Evolutionary conservation across 2,113 vertebrate genomes (phyloP), one percentile per base, ranked within the genome.

Genomic region (Mesitornis unicolor): DNA sequence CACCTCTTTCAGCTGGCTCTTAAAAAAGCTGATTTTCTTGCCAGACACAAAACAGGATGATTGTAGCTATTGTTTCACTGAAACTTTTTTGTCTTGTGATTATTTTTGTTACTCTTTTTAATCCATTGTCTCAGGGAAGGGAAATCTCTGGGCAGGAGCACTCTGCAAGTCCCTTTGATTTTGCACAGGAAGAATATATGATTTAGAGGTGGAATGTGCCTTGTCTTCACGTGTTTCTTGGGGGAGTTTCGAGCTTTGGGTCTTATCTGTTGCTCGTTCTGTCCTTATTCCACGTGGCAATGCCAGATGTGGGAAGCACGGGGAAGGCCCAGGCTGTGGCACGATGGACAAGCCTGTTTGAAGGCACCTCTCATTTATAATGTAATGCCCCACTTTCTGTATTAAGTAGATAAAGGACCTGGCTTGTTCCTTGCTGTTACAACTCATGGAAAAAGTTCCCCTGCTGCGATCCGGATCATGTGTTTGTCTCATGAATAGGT

Each of bases 391-490:
- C 18, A 9, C 73, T 88, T 96, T 93, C 85, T 87, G 40, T 61
- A 36, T 16, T 7, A 51, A 87, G 85, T 0, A 74, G 90, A 70
- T 93, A 86, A 95, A 92, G 85, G 35, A 90, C 50, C 90, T 56
- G 73, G 51, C 85, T 89, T 71, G 36, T 22, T 94, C 79, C 88
- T 90, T 77, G 38, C 82, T 81, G 35, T 88, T 88, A 54, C 79
- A 47, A 84, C 79, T 71, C 71, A 43, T 94, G 96, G 96, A 96
- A 97, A 89, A 97, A 95, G 59, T 86, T 94, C 53, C 77, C 70
- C 61, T 31, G 81, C 91, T 89, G 74, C 0, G 24, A 45, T 60
- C 35, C 28, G 43, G 80, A 94, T 95, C 91, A 7, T 89, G 75
- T 95, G 90, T 93, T 95, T 68, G 67, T 40, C 67, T 95, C 85